Percentiles rank a stretch among this genome's conserved stretches.
Evolutionary conservation across 2,888 invertebrate species (phyloP).

Genomic region (Toxonevra muliebris): DNA sequence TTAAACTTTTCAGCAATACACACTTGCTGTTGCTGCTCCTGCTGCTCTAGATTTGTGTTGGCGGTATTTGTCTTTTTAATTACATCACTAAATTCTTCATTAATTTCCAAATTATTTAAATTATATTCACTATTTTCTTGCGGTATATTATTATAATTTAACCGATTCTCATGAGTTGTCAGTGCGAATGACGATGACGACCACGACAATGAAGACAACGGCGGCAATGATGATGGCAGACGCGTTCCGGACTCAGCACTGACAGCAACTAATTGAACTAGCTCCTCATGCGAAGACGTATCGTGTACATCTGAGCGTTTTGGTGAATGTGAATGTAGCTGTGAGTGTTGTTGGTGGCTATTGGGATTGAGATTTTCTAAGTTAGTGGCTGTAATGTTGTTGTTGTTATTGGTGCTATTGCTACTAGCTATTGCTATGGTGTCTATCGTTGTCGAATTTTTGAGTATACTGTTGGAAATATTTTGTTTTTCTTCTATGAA

Average conservation of each 20-base stretch:
- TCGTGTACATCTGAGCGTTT: conserved; percentile 58
- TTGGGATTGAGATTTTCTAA: conserved; percentile 33
- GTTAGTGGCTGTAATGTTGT: conserved; percentile 33
- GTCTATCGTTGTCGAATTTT: conserved; percentile 9
- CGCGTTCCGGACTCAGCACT: conserved; percentile 16
- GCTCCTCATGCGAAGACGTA: conserved; percentile 55
- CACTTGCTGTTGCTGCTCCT: background rate
- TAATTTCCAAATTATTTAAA: background rate
- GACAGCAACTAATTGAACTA: conserved; percentile 24
- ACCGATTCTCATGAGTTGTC: conserved; percentile 10
- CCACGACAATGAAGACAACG: conserved; percentile 18
- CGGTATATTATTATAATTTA: conserved; percentile 29
- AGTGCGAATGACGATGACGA: conserved; percentile 14
- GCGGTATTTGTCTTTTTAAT: background rate
- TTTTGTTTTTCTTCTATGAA: conserved; percentile 39
- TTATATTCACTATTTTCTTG: conserved; percentile 28
- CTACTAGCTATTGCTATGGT: background rate
- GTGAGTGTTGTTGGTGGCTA: conserved; percentile 15
- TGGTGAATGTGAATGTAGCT: conserved; percentile 7
- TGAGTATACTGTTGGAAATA: conserved; percentile 46
- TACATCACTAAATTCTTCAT: background rate
- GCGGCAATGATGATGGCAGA: conserved; percentile 22
- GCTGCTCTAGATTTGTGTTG: background rate
- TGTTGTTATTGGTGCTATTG: conserved; percentile 13
- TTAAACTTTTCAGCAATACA: background rate